Evolutionary conservation across 2,888 invertebrate species (phyloP).

Genomic region (Cerastoderma edule): DNA sequence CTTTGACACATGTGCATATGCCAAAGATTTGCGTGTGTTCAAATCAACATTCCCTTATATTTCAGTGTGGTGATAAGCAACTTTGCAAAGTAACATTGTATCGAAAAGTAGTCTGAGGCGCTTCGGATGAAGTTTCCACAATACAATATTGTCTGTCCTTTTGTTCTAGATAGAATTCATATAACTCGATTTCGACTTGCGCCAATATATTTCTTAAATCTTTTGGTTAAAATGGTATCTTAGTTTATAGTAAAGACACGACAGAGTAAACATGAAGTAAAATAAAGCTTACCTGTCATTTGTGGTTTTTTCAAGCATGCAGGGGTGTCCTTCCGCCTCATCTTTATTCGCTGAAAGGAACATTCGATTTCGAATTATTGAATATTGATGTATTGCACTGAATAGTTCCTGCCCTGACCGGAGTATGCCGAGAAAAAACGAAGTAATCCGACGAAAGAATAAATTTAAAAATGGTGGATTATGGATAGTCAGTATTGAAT

Average conservation of each 20-base stretch:
- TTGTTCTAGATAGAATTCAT: no score
- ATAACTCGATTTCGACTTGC: no score
- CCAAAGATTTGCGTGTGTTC: no score
- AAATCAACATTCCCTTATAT: no score
- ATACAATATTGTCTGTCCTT: neutral
- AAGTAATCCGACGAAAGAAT: neutral
- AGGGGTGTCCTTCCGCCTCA: conserved; percentile 10
- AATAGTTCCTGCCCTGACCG: no score
- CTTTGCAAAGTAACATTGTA: no score
- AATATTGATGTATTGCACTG: neutral
- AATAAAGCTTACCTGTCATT: conserved; percentile 3
- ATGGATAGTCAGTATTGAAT: neutral
- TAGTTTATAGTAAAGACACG: neutral
- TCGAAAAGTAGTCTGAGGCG: no score
- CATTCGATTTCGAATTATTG: neutral
- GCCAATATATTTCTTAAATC: neutral
- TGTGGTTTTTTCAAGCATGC: neutral
- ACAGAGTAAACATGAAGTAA: neutral
- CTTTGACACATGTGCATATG: no score
- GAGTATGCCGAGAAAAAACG: no score
- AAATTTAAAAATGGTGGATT: neutral
- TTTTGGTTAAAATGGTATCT: neutral
- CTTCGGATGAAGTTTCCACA: neutral
- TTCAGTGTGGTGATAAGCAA: no score
- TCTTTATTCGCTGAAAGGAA: conserved; percentile 9